Evolutionary conservation across 64 coral and sea anemone genomes (phyloP).

Genomic region (Pachyseris speciosa): DNA sequence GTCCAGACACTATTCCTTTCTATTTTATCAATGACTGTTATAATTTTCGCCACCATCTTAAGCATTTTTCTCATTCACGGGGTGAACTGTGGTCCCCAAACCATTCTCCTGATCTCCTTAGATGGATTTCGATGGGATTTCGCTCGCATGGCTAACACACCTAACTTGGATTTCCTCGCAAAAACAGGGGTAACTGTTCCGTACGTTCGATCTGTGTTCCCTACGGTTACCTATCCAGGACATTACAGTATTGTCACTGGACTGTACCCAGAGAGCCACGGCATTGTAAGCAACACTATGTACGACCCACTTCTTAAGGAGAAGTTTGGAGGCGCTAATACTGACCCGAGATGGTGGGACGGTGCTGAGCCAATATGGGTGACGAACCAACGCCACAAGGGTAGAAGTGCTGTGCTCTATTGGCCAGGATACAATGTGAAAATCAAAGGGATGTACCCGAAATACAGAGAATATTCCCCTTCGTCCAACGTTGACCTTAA

Average conservation of each 20-base stretch:
- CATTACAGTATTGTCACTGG: constrained; percentile 89
- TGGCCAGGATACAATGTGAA: constrained; percentile 91
- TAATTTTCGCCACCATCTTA: background rate
- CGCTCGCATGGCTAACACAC: constrained; percentile 59
- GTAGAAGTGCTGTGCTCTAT: constrained; percentile 78
- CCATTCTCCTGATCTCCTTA: constrained; percentile 81
- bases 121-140: constrained; percentile 98
- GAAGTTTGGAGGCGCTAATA: constrained; percentile 65
- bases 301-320: constrained; percentile 80
- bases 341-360: constrained; percentile 87
- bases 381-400: constrained; percentile 81
- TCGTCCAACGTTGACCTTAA: constrained; percentile 62
- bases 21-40: background rate
- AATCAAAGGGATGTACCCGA: constrained; percentile 60
- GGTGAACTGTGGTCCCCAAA: background rate
- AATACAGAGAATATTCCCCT: constrained; percentile 28
- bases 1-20: background rate
- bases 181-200: constrained; percentile 73
- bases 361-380: constrained; percentile 87
- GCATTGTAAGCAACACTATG: constrained; percentile 86
- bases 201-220: constrained; percentile 73
- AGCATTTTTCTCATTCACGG: background rate
- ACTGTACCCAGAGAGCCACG: constrained; percentile 87
- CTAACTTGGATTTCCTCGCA: constrained; percentile 74
- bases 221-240: constrained; percentile 85